A percentile compares a stretch with the other conserved stretches of the same genome.
Conservation (phyloP, 2,113 vertebrate species). For the Grallaria varia region DNA sequence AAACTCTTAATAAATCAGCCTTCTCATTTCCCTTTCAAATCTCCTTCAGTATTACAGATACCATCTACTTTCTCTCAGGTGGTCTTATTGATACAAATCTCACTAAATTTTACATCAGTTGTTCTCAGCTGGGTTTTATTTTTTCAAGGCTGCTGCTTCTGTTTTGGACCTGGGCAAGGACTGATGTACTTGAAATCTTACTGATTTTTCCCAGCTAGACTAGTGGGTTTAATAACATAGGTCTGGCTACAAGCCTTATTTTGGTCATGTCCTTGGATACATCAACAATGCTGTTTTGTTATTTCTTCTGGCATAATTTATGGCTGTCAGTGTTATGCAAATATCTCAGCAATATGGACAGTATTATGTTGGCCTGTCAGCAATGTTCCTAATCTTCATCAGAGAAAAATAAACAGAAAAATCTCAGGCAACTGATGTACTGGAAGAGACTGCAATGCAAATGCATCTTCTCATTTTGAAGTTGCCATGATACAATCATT, state of each 20-base stretch:
- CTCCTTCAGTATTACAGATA: neutral
- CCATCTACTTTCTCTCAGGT: neutral
- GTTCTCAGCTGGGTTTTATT: neutral
- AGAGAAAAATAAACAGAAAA: neutral
- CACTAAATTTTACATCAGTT: neutral
- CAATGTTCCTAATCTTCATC: neutral
- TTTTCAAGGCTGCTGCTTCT: slow-evolving; percentile 1
- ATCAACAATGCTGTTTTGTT: neutral
- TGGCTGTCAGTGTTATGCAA: neutral
- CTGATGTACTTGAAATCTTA: neutral
- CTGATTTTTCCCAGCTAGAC: neutral
- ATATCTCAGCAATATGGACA: neutral
- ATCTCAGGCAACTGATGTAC: neutral
- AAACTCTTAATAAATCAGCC: neutral
- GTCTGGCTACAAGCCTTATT: neutral
- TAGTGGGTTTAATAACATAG: neutral
- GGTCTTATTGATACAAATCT: neutral
- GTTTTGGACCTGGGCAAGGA: neutral
- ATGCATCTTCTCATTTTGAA: neutral
- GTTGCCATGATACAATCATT: neutral
- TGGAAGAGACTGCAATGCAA: neutral
- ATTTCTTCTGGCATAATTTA: neutral
- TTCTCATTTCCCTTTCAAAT: neutral
- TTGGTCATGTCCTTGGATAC: neutral
- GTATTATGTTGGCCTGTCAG: neutral